A percentile compares a stretch with the other conserved stretches of the same genome.
phyloP scores from a whole-genome alignment of 2,797 vertebrate genomes.

The Bufotes viridis region DNA sequence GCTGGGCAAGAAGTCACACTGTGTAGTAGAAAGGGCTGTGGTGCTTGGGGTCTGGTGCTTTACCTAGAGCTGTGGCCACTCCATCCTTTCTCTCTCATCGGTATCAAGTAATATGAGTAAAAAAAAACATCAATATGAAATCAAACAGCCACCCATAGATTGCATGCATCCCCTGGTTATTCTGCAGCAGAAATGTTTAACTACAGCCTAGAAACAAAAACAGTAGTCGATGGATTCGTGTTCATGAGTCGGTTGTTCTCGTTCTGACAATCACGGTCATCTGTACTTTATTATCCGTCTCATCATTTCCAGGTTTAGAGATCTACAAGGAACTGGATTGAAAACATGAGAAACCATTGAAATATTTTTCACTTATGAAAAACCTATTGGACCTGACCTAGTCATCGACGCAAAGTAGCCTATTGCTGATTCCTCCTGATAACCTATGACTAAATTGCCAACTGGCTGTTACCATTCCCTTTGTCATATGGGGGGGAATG shows the following conservation, averaged over 20 bases:
- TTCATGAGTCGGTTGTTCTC: slow-evolving; percentile 21
- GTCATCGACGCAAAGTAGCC: neutral
- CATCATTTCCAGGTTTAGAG: slow-evolving; percentile 31
- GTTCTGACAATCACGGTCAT: slow-evolving; percentile 27
- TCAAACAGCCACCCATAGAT: neutral
- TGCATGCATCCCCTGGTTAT: neutral
- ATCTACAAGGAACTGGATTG: neutral
- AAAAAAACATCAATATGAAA: too few relatives aligned
- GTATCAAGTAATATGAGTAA: too few relatives aligned
- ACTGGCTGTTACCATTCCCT: too few relatives aligned
- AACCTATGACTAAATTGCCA: too few relatives aligned
- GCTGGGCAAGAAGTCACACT: too few relatives aligned
- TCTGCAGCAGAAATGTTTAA: neutral
- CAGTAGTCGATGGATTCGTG: neutral
- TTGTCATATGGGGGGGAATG: too few relatives aligned
- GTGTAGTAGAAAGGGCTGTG: too few relatives aligned
- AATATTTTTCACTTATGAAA: neutral
- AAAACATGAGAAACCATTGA: neutral
- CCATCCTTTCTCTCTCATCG: too few relatives aligned
- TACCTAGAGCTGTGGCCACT: too few relatives aligned
- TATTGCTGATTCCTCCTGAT: neutral
- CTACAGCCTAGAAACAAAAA: neutral
- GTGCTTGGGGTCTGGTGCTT: too few relatives aligned
- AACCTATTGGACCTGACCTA: neutral
- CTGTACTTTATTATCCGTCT: slow-evolving; percentile 43